These are phyloP conservation scores for Bufo bufo DNA, from an alignment of 2,113 vertebrate genomes.

Conservation along the genomic window DNA sequence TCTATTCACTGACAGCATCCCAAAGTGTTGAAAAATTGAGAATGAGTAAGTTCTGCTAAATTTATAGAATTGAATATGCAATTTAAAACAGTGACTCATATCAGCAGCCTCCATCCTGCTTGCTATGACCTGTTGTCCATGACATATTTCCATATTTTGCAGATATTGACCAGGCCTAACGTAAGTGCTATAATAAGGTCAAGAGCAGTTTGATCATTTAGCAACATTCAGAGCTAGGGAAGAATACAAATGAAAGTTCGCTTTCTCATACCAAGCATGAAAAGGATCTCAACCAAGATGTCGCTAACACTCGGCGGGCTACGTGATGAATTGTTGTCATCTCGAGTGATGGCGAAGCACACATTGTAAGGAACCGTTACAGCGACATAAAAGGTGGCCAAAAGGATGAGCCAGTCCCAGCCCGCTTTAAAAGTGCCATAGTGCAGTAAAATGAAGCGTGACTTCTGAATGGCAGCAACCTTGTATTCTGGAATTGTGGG, in stretches of 20 bases:
- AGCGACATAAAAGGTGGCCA: slow-evolving; percentile 84
- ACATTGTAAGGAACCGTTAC: slow-evolving; percentile 84
- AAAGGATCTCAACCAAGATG: slow-evolving; percentile 84
- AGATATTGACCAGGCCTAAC: no score
- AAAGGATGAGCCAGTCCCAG: slow-evolving; percentile 83
- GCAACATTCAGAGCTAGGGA: not conserved
- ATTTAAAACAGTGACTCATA: no score
- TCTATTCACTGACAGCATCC: no score
- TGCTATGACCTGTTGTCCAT: no score
- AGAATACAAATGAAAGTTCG: not conserved
- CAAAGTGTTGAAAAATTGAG: no score
- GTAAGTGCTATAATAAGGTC: no score
- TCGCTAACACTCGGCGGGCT: slow-evolving; percentile 76
- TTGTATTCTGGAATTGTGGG: slow-evolving; percentile 83
- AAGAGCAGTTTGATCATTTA: no score
- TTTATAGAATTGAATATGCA: no score
- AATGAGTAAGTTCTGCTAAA: no score
- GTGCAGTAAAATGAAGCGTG: slow-evolving; percentile 81
- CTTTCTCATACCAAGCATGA: slow-evolving; percentile 74
- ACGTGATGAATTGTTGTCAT: slow-evolving; percentile 69
- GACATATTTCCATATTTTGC: no score
- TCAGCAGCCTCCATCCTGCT: no score
- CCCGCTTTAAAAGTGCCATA: slow-evolving; percentile 83
- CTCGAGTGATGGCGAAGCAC: slow-evolving; percentile 75
- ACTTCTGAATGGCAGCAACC: slow-evolving; percentile 83